Percentiles rank a stretch among this genome's conserved stretches.
Conservation (phyloP, 2,797 vertebrate species). For the Benthosema pterotum region DNA sequence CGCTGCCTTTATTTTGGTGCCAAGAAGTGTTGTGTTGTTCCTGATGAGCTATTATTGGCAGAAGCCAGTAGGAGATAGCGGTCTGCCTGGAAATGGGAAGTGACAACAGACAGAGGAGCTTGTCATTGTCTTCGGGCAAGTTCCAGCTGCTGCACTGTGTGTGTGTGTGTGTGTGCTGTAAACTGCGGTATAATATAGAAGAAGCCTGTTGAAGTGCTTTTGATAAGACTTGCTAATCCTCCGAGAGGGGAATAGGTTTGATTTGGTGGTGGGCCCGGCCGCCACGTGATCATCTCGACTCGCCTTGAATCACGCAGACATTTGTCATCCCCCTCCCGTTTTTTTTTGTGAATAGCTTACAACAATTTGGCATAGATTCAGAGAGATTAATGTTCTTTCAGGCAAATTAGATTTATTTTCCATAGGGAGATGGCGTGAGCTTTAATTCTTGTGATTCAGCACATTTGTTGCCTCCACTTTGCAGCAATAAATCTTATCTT, state of each 20-base stretch:
- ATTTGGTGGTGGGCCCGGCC: too few relatives aligned
- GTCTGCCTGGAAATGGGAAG: constrained; percentile 93
- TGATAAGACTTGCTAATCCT: constrained; percentile 80
- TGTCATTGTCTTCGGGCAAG: constrained; percentile 92
- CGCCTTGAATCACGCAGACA: constrained; percentile 85
- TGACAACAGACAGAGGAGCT: constrained; percentile 92
- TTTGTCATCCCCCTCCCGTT: constrained; percentile 82
- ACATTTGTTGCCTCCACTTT: constrained; percentile 68
- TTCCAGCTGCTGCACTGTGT: constrained; percentile 87
- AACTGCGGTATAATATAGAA: constrained; percentile 87
- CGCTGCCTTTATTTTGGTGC: constrained; percentile 93
- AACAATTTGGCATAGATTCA: constrained; percentile 82
- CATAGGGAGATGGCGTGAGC: constrained; percentile 72
- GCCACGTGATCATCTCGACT: constrained; percentile 73
- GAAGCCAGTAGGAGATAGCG: constrained; percentile 92
- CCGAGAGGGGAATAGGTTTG: constrained; percentile 71
- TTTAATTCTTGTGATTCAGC: constrained; percentile 76
- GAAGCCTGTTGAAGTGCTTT: constrained; percentile 94
- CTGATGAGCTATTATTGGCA: constrained; percentile 97
- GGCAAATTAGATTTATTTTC: constrained; percentile 83
- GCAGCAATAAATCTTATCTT: constrained; percentile 17
- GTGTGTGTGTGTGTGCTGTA: too few relatives aligned
- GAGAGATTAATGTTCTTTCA: constrained; percentile 77
- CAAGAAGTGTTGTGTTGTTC: constrained; percentile 92
- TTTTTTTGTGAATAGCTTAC: constrained; percentile 80